Base-by-base conservation (phyloP, 1,140 invertebrate genomes). In the Orius laevigatus region DNA sequence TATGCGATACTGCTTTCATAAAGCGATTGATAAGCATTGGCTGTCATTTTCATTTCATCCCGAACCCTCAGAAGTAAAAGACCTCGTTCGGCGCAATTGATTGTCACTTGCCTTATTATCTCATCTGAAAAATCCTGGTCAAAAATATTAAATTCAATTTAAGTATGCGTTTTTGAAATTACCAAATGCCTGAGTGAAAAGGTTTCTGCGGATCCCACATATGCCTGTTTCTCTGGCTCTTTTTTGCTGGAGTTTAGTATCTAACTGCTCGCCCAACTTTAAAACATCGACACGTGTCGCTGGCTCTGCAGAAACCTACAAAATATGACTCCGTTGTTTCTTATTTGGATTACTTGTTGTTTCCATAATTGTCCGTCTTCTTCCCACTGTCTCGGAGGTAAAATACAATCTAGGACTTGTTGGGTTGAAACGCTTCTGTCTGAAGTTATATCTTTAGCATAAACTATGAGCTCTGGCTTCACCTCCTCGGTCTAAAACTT, bases 1-100 rank as follows among this genome's bases (percentile, higher is more conserved):
- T 96, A 98, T 4, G 92, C 92, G 46, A 96, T 88, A 49, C 91
- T 92, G 64, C 90, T 96, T 64, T 96, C 94, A 63, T 98, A 96
- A 0, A 98, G 70, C 0, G 86, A 87, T 73, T 79, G 78, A 60
- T 95, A 98, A 1, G 93, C 90, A 57, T 89, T 81, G 60, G 97
- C 82, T 0, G 93, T 96, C 81, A 98, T 95, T 52, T 81, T 72
- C 44, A 97, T 80, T 71, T 98, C 94, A 65, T 98, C 92, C 16
- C 94, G 70, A 0, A 98, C 83, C 57, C 93, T 71, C 16, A 97
- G 65, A 10, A 98, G 66, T 1, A 98, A 65, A 5, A 98, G 68
- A n/a, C 95, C 95, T 54, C 93, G 73, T 69, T 98, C 94, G 0
- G 86, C 84, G 63, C 95, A 98, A 64, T 95, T 97, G 10, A 98